Percentiles rank a stretch among this genome's conserved stretches.
Evolutionary conservation across 2,888 invertebrate genomes (phyloP).

Genomic region (Phyto melanocephala): DNA sequence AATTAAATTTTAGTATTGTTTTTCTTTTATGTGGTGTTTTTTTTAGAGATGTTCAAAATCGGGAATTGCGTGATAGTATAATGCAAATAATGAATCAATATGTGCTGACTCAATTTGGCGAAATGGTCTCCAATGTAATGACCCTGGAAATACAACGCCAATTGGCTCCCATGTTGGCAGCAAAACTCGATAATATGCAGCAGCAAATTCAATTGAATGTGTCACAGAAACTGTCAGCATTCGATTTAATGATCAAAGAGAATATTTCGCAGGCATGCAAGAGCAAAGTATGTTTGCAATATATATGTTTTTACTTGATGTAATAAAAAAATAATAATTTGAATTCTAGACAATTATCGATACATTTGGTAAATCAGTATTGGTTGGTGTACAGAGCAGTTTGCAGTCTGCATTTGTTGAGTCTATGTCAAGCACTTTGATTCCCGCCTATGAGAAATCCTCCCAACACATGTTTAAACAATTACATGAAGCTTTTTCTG

Average conservation of each 20-base stretch:
- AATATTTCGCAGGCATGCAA: conserved; percentile 89
- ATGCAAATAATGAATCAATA: conserved; percentile 81
- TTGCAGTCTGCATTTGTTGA: conserved; percentile 89
- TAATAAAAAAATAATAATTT: neutral
- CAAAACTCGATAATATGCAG: conserved; percentile 84
- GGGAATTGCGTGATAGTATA: conserved; percentile 80
- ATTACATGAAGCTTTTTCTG: conserved; percentile 91
- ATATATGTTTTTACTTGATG: neutral
- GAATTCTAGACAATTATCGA: conserved; percentile 85
- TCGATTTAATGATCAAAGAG: conserved; percentile 87
- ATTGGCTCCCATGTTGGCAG: conserved; percentile 82
- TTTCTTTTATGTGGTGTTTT: neutral
- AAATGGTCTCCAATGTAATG: conserved; percentile 81
- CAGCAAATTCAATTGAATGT: conserved; percentile 87
- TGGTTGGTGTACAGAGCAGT: conserved; percentile 85
- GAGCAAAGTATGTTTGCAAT: conserved; percentile 82
- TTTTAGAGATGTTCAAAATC: conserved; percentile 79
- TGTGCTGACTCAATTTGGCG: conserved; percentile 79
- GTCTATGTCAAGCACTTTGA: conserved; percentile 85
- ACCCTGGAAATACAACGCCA: conserved; percentile 81
- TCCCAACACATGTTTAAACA: conserved; percentile 93
- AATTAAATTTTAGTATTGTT: no score
- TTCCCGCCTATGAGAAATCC: conserved; percentile 93
- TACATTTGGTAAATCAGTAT: conserved; percentile 84
- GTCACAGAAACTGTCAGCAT: conserved; percentile 84